Percentiles rank a stretch among this genome's conserved stretches.
Evolutionary conservation across 2,797 vertebrate species (phyloP).

Genomic region (Rhynchonycteris naso): DNA sequence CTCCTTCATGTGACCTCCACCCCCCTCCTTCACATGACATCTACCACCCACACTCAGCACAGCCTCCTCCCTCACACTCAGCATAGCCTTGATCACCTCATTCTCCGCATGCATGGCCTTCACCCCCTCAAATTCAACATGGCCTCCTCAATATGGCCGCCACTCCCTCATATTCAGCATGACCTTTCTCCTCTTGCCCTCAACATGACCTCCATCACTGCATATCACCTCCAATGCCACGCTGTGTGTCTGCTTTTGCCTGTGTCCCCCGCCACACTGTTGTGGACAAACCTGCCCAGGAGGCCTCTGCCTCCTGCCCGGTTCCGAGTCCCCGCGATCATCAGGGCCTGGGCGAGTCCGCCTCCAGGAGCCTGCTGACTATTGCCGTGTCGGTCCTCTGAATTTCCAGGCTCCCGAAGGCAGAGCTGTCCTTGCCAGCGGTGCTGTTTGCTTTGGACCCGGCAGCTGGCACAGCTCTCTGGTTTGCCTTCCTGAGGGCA

Average conservation of each 20-base stretch:
- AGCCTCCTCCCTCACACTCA: not conserved
- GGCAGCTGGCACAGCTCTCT: fast-evolving
- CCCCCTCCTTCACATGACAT: not conserved
- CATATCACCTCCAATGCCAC: too few species aligned
- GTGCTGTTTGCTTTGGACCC: too few species aligned
- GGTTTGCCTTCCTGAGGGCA: not conserved
- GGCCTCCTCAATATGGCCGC: not conserved
- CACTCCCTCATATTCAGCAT: too few species aligned
- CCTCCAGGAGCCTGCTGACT: too few species aligned
- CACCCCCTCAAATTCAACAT: not conserved
- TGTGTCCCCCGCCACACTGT: not conserved
- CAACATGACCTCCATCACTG: not conserved
- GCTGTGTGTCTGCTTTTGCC: fast-evolving
- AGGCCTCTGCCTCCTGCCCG: too few species aligned
- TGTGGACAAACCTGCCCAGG: not conserved
- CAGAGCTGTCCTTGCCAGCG: not conserved
- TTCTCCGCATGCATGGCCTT: not conserved
- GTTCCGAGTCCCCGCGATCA: fast-evolving
- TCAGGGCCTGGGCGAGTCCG: not conserved
- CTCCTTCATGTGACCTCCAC: not conserved
- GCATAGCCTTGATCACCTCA: not conserved
- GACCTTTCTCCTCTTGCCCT: not conserved
- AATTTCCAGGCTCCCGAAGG: not conserved
- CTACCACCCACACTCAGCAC: not conserved
- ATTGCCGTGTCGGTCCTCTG: fast-evolving